Percentiles rank a stretch among this genome's conserved stretches.
These are phyloP conservation scores for Xiphydria camelus DNA, from an alignment of 2,888 invertebrate genomes.

Conservation along the genomic window DNA sequence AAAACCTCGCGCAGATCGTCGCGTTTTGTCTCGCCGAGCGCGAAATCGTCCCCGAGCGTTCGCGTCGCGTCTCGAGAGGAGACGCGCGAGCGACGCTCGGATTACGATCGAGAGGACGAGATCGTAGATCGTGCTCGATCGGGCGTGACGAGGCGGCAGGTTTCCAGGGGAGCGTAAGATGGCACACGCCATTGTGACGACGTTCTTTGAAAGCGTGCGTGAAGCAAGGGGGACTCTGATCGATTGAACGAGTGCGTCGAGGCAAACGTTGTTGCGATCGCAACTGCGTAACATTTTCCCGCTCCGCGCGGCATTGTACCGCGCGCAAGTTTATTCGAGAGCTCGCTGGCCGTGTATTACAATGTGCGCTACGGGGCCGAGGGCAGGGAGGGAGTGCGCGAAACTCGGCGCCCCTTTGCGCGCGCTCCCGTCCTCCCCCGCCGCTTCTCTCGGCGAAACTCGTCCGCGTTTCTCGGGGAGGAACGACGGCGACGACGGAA, in stretches of 20 bases:
- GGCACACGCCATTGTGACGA: conserved; percentile 34
- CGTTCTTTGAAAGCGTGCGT: conserved; percentile 16
- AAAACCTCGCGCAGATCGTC: too few species aligned
- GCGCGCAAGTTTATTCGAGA: conserved; percentile 10
- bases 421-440: conserved; percentile 3
- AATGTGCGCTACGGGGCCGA: conserved; percentile 1
- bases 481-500: conserved; percentile 11
- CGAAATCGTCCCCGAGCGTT: too few species aligned
- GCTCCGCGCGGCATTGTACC: conserved; percentile 13
- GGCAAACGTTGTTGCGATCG: conserved; percentile 36
- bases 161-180: conserved; percentile 15
- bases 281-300: conserved; percentile 27
- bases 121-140: conserved; percentile 45
- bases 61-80: too few species aligned
- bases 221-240: conserved; percentile 10
- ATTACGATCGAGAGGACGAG: conserved; percentile 25
- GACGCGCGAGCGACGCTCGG: too few species aligned
- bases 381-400: neutral
- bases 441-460: conserved; percentile 19
- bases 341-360: too few species aligned
- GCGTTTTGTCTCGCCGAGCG: too few species aligned
- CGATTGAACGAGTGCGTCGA: conserved; percentile 35
- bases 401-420: neutral
- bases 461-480: conserved; percentile 11
- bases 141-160: conserved; percentile 32